These are phyloP conservation scores for Drosophila nr. perissopoda DNA, from an alignment of 2,888 invertebrate species.

Conservation along the genomic window DNA sequence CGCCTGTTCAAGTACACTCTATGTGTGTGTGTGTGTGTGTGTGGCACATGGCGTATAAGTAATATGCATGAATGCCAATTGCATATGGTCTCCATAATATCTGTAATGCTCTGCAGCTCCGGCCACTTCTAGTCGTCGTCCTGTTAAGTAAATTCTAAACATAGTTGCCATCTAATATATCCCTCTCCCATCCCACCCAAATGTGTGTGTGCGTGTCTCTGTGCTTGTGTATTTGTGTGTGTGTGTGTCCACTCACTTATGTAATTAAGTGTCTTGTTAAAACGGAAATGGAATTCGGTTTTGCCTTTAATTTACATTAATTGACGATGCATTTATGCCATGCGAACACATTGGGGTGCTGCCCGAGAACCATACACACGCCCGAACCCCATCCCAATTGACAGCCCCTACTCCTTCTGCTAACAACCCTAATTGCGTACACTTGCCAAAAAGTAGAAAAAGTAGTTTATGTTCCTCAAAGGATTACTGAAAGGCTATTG, in stretches of 20 bases:
- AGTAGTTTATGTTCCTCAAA: not conserved
- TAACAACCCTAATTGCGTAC: conserved; percentile 3
- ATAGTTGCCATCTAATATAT: conserved; percentile 41
- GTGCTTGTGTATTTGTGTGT: conserved; percentile 18
- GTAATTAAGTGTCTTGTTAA: conserved; percentile 77
- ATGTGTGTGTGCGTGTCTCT: not conserved
- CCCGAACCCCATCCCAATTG: not conserved
- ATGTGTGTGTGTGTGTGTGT: conserved; percentile 1
- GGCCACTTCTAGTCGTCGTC: conserved; percentile 41
- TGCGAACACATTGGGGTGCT: conserved; percentile 43
- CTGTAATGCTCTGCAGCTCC: conserved; percentile 47
- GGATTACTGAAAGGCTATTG: not conserved
- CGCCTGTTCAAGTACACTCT: conserved; percentile 55
- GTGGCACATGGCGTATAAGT: conserved; percentile 63
- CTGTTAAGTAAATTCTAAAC: conserved; percentile 61
- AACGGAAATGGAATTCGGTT: conserved; percentile 78
- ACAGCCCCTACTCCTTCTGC: not conserved
- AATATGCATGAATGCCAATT: conserved; percentile 64
- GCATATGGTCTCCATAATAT: conserved; percentile 62
- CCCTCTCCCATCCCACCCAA: not conserved
- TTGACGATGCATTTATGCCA: conserved; percentile 71
- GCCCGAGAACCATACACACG: not conserved
- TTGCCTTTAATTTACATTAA: conserved; percentile 79
- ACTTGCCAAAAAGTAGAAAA: not conserved
- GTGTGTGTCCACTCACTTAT: conserved; percentile 67